Evolutionary conservation across 2,888 invertebrate genomes (phyloP).

Genomic region (Lordiphosa andalusiaca): DNA sequence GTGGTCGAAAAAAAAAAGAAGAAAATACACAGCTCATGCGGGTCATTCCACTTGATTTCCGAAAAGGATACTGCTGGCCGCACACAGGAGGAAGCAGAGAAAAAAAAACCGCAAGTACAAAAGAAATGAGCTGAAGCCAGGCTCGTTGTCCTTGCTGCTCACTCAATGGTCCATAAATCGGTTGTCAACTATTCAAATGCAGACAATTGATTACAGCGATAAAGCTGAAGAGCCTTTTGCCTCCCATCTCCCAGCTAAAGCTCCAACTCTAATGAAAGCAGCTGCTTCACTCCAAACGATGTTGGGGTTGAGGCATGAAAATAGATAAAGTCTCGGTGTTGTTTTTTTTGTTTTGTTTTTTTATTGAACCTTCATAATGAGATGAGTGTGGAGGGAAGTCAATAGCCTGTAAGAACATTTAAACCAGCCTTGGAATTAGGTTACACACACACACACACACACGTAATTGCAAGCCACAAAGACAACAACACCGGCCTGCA

Average conservation of each 20-base stretch:
- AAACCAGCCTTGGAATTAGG: constrained; percentile 60
- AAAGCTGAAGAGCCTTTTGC: constrained; percentile 70
- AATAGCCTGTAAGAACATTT: constrained; percentile 70
- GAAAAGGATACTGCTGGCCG: constrained; percentile 63
- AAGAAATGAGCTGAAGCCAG: constrained; percentile 46
- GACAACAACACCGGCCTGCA: constrained; percentile 57
- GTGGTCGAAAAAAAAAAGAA: constrained; percentile 9
- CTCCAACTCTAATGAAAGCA: constrained; percentile 64
- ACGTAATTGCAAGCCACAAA: constrained; percentile 48
- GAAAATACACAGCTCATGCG: constrained; percentile 44
- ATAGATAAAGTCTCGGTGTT: constrained; percentile 10
- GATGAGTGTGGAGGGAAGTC: constrained; percentile 45
- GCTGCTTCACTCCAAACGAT: constrained; percentile 52
- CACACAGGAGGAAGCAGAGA: constrained; percentile 16
- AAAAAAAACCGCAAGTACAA: constrained; percentile 57
- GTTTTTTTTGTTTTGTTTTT: constrained; percentile 14
- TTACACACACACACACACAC: constrained; percentile 34
- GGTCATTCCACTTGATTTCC: constrained; percentile 78
- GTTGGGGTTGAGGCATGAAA: constrained; percentile 15
- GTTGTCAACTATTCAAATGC: constrained; percentile 76
- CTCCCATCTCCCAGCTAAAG: constrained; percentile 10
- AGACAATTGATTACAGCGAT: constrained; percentile 73
- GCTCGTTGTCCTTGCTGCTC: constrained; percentile 40
- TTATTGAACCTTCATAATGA: constrained; percentile 36
- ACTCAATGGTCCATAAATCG: constrained; percentile 75